Conservation (phyloP, 2,113 vertebrate species). For the Noctilio leporinus region DNA sequence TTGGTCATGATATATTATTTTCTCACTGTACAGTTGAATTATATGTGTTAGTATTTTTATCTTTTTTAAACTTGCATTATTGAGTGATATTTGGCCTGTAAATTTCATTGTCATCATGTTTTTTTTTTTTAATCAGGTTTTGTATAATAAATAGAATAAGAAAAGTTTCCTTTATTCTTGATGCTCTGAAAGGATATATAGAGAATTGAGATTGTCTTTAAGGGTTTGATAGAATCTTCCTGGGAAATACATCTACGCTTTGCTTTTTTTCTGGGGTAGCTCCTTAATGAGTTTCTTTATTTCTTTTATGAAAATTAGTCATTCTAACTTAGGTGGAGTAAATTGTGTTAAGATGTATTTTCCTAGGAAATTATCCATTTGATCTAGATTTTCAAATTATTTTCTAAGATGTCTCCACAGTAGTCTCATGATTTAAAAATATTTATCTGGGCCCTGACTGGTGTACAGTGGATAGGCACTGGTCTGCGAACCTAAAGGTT, state of each 20-base stretch:
- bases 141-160: not conserved
- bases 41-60: not conserved
- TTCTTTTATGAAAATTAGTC: not conserved
- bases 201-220: not conserved
- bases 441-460: no score
- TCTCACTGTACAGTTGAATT: not conserved
- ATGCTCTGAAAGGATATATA: not conserved
- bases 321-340: not conserved
- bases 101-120: not conserved
- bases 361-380: not conserved
- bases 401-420: not conserved
- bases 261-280: not conserved
- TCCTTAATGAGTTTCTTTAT: not conserved
- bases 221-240: not conserved
- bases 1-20: not conserved
- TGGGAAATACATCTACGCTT: not conserved
- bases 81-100: not conserved
- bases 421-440: not conserved
- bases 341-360: not conserved
- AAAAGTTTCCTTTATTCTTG: not conserved
- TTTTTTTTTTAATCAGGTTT: not conserved
- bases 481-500: no score
- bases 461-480: no score
- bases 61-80: not conserved
- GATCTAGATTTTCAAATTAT: not conserved